These are phyloP conservation scores for Scyliorhinus canicula DNA, from an alignment of 2,797 vertebrate genomes.

Conservation along the genomic window DNA sequence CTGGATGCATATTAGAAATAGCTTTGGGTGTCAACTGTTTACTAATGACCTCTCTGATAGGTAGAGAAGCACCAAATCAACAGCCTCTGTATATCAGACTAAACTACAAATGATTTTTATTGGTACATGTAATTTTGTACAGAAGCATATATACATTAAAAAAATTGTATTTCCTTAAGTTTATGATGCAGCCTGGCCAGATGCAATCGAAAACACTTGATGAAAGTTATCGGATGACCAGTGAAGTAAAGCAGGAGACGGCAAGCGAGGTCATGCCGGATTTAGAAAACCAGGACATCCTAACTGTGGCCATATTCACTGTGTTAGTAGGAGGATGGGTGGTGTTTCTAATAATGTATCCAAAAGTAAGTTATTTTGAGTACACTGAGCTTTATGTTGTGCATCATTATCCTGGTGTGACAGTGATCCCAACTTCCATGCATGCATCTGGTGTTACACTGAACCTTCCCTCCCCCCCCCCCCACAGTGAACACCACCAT, in stretches of 20 bases:
- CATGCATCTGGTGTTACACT: neutral
- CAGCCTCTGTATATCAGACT: neutral
- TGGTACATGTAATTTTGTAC: neutral
- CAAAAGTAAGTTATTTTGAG: slow-evolving; percentile 48
- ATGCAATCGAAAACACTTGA: neutral
- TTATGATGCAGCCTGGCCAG: neutral
- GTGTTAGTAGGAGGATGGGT: slow-evolving; percentile 76
- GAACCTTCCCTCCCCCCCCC: no score
- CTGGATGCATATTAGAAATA: neutral
- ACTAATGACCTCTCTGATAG: neutral
- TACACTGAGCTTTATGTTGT: neutral
- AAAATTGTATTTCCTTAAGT: neutral
- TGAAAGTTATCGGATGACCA: neutral
- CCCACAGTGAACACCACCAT: neutral
- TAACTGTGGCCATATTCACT: slow-evolving; percentile 58
- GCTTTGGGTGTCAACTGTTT: neutral
- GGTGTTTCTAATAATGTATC: slow-evolving; percentile 60
- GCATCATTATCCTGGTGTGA: neutral
- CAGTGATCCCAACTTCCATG: neutral
- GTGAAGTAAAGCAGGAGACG: slow-evolving; percentile 33
- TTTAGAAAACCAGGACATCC: slow-evolving; percentile 60
- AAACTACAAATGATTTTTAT: neutral
- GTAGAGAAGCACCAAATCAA: neutral
- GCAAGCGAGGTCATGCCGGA: slow-evolving; percentile 49
- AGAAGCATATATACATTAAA: neutral